Evolutionary conservation across 2,113 vertebrate species (phyloP).

Genomic region (Lepisosteus oculatus): DNA sequence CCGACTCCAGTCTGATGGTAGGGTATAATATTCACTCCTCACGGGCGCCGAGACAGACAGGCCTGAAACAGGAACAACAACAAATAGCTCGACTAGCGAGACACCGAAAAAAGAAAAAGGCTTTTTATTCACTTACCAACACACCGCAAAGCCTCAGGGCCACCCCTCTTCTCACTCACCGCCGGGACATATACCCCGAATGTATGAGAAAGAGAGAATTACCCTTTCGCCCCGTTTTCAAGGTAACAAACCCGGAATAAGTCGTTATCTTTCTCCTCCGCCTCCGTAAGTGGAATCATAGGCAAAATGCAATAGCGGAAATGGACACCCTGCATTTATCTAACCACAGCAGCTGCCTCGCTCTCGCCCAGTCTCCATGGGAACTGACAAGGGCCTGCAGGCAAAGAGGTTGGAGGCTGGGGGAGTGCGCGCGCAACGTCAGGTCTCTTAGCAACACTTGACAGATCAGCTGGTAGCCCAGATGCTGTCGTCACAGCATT

Average conservation of each 20-base stretch:
- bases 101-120: background rate
- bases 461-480: background rate
- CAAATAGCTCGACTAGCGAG: background rate
- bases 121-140: slow-evolving; percentile 12
- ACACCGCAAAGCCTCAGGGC: slow-evolving; percentile 14
- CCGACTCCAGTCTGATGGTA: too few species aligned
- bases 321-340: slow-evolving; percentile 13
- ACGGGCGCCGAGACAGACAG: too few species aligned
- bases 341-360: slow-evolving; percentile 17
- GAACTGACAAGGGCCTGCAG: background rate
- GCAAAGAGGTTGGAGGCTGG: background rate
- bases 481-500: background rate
- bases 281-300: background rate
- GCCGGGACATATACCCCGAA: slow-evolving; percentile 16
- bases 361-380: slow-evolving; percentile 24
- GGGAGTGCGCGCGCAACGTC: background rate
- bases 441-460: background rate
- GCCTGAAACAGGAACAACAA: background rate
- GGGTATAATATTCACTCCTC: too few species aligned
- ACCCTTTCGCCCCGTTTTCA: background rate
- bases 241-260: background rate
- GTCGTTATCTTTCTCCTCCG: background rate
- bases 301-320: slow-evolving; percentile 16
- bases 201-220: background rate
- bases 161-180: slow-evolving; percentile 9